phyloP scores from a whole-genome alignment of 2,113 vertebrate species.

The Otocyon megalotis region DNA sequence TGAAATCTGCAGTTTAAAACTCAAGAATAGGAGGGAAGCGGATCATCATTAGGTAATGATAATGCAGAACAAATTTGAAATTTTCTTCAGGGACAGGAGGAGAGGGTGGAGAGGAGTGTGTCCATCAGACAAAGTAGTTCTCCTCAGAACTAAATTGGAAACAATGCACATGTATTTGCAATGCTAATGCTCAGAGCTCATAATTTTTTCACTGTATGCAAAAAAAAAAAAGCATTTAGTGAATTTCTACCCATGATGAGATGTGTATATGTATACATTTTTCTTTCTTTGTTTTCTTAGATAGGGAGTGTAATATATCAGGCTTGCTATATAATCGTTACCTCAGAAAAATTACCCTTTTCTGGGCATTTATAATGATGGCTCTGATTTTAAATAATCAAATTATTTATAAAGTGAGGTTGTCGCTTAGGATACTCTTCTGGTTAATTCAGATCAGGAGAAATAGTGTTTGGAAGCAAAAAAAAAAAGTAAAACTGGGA shows the following conservation, averaged over 20 bases:
- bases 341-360: constrained; percentile 35
- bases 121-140: constrained; percentile 44
- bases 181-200: constrained; percentile 51
- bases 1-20: constrained; percentile 58
- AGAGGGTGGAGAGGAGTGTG: not conserved
- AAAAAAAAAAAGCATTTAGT: not conserved
- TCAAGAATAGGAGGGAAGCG: constrained; percentile 39
- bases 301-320: not conserved
- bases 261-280: not conserved
- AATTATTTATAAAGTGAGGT: constrained; percentile 3
- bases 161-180: constrained; percentile 46
- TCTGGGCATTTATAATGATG: not conserved
- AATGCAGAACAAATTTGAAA: constrained; percentile 54
- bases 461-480: not conserved
- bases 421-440: constrained; percentile 10
- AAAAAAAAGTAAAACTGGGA: not conserved
- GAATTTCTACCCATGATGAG: not conserved
- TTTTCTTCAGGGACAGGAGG: constrained; percentile 51
- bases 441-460: constrained; percentile 3
- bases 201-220: constrained; percentile 32
- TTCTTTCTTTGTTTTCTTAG: constrained; percentile 49
- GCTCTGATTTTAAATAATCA: constrained; percentile 31
- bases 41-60: constrained; percentile 68
- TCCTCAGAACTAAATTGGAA: constrained; percentile 59
- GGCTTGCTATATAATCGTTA: not conserved